Evolutionary conservation across 2,888 invertebrate species (phyloP), one percentile per base, ranked within the genome.

Genomic region (Himalopsyche anomala): DNA sequence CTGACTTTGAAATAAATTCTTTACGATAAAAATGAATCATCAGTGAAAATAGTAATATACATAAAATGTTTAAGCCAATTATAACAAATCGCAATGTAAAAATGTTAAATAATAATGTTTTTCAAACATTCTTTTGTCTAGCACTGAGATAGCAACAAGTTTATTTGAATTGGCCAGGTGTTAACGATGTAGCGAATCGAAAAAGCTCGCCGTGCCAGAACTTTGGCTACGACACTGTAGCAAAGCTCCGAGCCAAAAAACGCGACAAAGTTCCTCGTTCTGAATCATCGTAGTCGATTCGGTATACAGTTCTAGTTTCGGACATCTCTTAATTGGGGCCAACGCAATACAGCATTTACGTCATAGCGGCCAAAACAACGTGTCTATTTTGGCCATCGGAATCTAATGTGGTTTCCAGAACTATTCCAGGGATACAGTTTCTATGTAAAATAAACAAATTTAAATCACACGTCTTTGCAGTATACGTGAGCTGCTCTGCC

Each of bases 241-340:
- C 40, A 28, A 79, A 54, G 74, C 38, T 51, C 15, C 36, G 42
- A 74, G 86, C 86, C 86, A 86, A 81, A 28, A n/a, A 51, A 54
- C 45, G 79, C 79, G 81, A 80, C 42, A 80, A 38, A 83, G 83
- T 62, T 79, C 82, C 79, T 42, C 80, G 38, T 79, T 82, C 86
- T 86, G 86, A 86, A 84, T 86, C 86, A 86, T 69, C 81, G 51
- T n/a, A 36, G 62, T 79, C 55, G 82, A 69, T 82, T 85, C 62
- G 81, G 84, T 81, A 42, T 84, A 81, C 28, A n/a, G 56, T 51
- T 51, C 36, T 42, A 19, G 79, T 86, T 86, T 87, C 84, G 40
- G 74, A 69, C 83, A 85, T 85, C 83, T 83, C 85, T 87, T 87
- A 83, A 88, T 88, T 84, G 88, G 87, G 88, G 87, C 87, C 87